Base-by-base conservation (phyloP, 2,113 vertebrate genomes). In the Ovibos moschatus region DNA sequence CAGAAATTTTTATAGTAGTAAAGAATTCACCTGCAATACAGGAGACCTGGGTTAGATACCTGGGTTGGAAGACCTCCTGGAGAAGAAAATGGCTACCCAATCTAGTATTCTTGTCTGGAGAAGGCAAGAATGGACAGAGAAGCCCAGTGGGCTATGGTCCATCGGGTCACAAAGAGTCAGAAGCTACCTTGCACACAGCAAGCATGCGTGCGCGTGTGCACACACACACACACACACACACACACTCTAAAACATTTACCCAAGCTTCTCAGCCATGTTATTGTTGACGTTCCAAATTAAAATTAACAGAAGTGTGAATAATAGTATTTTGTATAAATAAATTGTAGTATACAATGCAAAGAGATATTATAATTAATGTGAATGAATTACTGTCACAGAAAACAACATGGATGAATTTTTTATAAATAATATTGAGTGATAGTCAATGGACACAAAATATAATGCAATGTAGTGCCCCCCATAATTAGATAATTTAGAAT, bases 191-290 rank as follows among this genome's bases (percentile, higher is more conserved):
- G 62, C 2, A 67, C 33, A 67, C 33, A n/a, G 33, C 33, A 67
- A 9, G 62, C 7, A 3, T 0, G 0, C 1, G 2, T 6, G 6
- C 6, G 0, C 16, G 6, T 0, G 17, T 6, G 6, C 25, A 12
- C 57, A 58, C 60, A 62, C 6, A 40, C 36, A 74, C 23, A 40
- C 36, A 43, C 21, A 33, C 60, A 74, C 53, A 30, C 16, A 30
- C 64, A 15, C 7, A 2, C 30, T 27, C 60, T 76, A 40, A 91
- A 74, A 25, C n/a, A 88, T 25, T 8, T 13, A 67, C 2, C 6
- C 40, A 86, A 40, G 51, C 4, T 47, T 94, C 21, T 67, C 58
- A 58, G 30, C 11, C 47, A 16, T 0, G 6, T 89, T 58, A 43
- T 27, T 78, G 6, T 50, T 79, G 86, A 71, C 40, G 62, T 7